Conservation (phyloP, 2,888 invertebrate genomes). For the Aricia artaxerxes region DNA sequence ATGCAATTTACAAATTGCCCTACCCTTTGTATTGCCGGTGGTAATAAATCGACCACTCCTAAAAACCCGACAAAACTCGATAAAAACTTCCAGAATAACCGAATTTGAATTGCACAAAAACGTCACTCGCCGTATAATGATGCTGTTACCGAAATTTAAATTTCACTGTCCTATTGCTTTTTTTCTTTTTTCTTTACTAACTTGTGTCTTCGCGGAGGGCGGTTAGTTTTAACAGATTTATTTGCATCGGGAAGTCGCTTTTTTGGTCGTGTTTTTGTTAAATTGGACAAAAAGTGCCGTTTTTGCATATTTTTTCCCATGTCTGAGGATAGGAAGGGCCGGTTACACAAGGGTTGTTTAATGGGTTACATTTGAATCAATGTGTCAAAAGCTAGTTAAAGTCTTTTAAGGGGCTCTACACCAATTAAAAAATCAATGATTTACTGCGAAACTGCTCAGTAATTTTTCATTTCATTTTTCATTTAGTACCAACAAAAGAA, state of each 20-base stretch:
- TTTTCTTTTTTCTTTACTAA: slow-evolving; percentile 32
- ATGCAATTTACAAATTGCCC: slow-evolving; percentile 41
- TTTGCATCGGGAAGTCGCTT: slow-evolving; percentile 66
- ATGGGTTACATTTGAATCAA: background rate
- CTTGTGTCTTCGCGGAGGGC: slow-evolving; percentile 60
- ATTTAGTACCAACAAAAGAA: too few species aligned
- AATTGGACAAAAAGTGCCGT: slow-evolving; percentile 61
- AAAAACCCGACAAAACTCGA: slow-evolving; percentile 68
- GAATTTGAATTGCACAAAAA: slow-evolving; percentile 57
- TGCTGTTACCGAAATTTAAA: slow-evolving; percentile 60
- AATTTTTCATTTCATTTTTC: too few species aligned
- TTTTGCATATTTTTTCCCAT: slow-evolving; percentile 46
- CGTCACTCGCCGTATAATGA: slow-evolving; percentile 67
- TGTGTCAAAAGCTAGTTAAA: background rate
- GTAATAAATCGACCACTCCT: slow-evolving; percentile 62
- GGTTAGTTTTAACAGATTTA: slow-evolving; percentile 66
- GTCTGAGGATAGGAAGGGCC: slow-evolving; percentile 47
- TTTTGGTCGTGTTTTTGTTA: slow-evolving; percentile 65
- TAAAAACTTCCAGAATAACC: slow-evolving; percentile 56
- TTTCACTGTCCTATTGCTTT: slow-evolving; percentile 47
- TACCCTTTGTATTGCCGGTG: slow-evolving; percentile 56
- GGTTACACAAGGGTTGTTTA: slow-evolving; percentile 42
- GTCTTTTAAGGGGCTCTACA: background rate
- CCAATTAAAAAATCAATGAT: too few species aligned
- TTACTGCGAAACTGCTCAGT: too few species aligned